Evolutionary conservation across 2,888 invertebrate genomes (phyloP).

Genomic region (Podabrus alpinus): DNA sequence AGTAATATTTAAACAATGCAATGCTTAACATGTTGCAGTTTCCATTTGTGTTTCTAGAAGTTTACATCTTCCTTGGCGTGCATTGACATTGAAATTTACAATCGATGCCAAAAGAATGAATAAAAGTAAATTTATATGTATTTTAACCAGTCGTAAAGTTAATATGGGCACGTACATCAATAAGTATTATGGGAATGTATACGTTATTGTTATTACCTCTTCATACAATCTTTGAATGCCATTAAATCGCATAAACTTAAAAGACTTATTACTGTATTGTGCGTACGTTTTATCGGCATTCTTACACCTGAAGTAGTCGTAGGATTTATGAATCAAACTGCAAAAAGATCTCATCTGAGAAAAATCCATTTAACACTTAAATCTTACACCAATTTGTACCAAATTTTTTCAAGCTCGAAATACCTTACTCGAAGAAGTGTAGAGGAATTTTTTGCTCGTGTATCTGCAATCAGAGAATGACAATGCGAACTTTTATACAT

Average conservation of each 20-base stretch:
- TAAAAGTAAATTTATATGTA: conserved; percentile 39
- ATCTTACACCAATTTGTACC: not conserved
- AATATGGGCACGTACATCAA: conserved; percentile 38
- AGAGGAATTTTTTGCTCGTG: not conserved
- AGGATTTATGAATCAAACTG: conserved; percentile 15
- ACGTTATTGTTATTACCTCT: conserved; percentile 25
- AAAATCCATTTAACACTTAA: not conserved
- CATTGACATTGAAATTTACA: conserved; percentile 9
- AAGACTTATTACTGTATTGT: conserved; percentile 30
- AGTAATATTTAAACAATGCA: not conserved
- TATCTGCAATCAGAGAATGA: conserved; percentile 10
- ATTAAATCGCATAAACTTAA: conserved; percentile 26
- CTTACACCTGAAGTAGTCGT: conserved; percentile 11
- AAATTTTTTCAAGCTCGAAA: not conserved
- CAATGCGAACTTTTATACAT: conserved; percentile 8
- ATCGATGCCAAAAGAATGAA: conserved; percentile 12
- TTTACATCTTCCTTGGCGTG: not conserved
- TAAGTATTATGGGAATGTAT: conserved; percentile 12
- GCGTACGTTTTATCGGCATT: conserved; percentile 23
- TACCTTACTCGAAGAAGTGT: not conserved
- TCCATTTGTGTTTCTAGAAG: not conserved
- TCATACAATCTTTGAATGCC: conserved; percentile 16
- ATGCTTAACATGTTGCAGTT: not conserved
- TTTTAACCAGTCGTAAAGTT: conserved; percentile 39
- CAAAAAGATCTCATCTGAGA: not conserved